Percentiles rank a stretch among this genome's conserved stretches.
These are phyloP conservation scores for Cryptocephalus moraei DNA, from an alignment of 2,888 invertebrate genomes.

Conservation along the genomic window DNA sequence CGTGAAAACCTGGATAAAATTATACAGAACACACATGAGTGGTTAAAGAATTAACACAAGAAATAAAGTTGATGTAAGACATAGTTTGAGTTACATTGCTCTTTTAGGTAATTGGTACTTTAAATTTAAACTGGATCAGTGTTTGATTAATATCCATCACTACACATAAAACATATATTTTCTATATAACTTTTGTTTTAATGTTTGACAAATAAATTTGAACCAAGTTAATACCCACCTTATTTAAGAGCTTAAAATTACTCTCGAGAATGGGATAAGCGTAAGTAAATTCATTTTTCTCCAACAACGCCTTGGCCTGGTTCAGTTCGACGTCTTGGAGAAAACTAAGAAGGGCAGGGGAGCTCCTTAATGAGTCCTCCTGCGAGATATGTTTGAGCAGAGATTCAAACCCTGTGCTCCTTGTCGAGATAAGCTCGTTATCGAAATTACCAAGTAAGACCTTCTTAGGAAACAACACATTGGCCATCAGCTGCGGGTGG, in stretches of 20 bases:
- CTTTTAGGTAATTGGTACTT: too few species aligned
- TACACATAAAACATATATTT: too few species aligned
- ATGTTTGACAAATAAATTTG: not conserved
- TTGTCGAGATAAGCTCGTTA: conserved; percentile 50
- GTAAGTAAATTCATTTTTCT: conserved; percentile 46
- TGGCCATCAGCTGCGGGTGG: conserved; percentile 43
- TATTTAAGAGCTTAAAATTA: conserved; percentile 55
- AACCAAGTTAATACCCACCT: conserved; percentile 26
- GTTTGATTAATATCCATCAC: too few species aligned
- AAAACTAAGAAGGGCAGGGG: conserved; percentile 48
- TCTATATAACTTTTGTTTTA: too few species aligned
- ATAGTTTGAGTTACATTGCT: too few species aligned
- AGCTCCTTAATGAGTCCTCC: conserved; percentile 47
- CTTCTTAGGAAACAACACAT: conserved; percentile 50
- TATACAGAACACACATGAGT: too few species aligned
- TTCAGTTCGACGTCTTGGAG: conserved; percentile 55
- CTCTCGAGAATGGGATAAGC: conserved; percentile 57
- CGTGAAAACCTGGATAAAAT: conserved; percentile 44
- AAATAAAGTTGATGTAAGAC: too few species aligned
- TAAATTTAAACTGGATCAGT: too few species aligned
- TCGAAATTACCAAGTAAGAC: conserved; percentile 53
- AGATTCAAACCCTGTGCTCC: conserved; percentile 55
- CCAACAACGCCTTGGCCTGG: conserved; percentile 49
- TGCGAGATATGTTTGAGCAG: conserved; percentile 48
- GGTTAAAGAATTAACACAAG: too few species aligned